Percentiles rank a stretch among this genome's conserved stretches.
Conservation (phyloP, 1,140 invertebrate genomes). For the Pinna nobilis region DNA sequence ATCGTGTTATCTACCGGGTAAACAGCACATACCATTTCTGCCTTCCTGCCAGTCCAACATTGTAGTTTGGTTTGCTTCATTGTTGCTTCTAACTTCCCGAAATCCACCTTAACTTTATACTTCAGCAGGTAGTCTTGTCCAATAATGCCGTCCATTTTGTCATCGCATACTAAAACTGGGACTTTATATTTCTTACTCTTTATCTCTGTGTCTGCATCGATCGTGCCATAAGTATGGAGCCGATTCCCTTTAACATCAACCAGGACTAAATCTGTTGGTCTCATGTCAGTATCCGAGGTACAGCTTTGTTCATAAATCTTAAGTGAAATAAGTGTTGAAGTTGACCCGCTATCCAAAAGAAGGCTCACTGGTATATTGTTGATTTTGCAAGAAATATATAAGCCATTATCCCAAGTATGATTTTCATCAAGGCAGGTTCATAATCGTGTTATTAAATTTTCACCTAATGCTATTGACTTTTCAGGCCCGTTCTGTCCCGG, state of each 20-base stretch:
- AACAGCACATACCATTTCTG: not conserved
- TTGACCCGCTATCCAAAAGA: constrained; percentile 4
- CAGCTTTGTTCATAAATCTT: not conserved
- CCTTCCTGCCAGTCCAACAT: not conserved
- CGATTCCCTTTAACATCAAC: not conserved
- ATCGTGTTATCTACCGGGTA: not conserved
- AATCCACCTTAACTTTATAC: not conserved
- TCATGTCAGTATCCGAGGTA: not conserved
- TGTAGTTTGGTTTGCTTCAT: not conserved
- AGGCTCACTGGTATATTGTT: not conserved
- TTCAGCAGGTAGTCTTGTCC: constrained; percentile 9
- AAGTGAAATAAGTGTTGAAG: constrained; percentile 17
- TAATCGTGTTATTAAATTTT: not conserved
- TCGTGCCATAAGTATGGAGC: not conserved
- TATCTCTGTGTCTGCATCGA: not conserved
- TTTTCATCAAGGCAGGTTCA: not conserved
- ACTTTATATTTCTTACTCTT: not conserved
- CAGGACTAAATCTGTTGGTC: not conserved
- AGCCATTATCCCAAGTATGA: constrained; percentile 17
- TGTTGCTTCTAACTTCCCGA: not conserved
- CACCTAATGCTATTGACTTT: not conserved
- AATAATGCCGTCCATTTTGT: not conserved
- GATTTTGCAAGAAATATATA: constrained; percentile 4
- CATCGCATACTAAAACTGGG: not conserved
- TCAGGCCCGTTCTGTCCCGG: constrained; percentile 5